Evolutionary conservation across 2,113 vertebrate species (phyloP).

Genomic region (Muntiacus muntjak): DNA sequence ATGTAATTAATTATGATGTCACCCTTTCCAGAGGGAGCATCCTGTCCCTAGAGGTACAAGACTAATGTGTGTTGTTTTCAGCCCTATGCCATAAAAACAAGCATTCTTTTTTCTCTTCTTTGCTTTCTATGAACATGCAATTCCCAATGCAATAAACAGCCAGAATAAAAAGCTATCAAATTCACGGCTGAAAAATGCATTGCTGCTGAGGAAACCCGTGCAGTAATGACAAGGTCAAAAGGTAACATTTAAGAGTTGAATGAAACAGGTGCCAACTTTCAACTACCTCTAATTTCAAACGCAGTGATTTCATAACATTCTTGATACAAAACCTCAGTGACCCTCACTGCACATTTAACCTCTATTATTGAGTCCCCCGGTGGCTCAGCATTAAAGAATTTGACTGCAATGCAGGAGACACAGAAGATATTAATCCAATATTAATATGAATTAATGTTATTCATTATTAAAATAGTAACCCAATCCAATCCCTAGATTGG

Average conservation of each 20-base stretch:
- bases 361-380: slow-evolving; percentile 26
- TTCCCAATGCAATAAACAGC: slow-evolving; percentile 20
- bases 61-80: slow-evolving; percentile 16
- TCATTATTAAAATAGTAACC: background rate
- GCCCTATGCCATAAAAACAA: slow-evolving; percentile 23
- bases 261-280: slow-evolving; percentile 42
- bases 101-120: background rate
- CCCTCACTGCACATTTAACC: slow-evolving; percentile 39
- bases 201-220: background rate
- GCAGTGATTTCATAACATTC: slow-evolving; percentile 67
- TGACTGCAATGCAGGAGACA: background rate
- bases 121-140: slow-evolving; percentile 29
- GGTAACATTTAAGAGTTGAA: slow-evolving; percentile 34
- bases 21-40: slow-evolving; percentile 46
- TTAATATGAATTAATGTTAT: background rate
- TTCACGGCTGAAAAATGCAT: background rate
- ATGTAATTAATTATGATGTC: slow-evolving; percentile 76
- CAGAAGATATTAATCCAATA: background rate
- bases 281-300: slow-evolving; percentile 74
- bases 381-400: background rate
- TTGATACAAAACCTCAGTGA: slow-evolving; percentile 52
- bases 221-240: slow-evolving; percentile 12
- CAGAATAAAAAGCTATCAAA: slow-evolving; percentile 57
- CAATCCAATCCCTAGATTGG: background rate
- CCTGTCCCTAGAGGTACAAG: slow-evolving; percentile 1